Percentiles rank a stretch among this genome's conserved stretches.
These are phyloP conservation scores for Erannis defoliaria DNA, from an alignment of 2,888 invertebrate genomes.

Conservation along the genomic window DNA sequence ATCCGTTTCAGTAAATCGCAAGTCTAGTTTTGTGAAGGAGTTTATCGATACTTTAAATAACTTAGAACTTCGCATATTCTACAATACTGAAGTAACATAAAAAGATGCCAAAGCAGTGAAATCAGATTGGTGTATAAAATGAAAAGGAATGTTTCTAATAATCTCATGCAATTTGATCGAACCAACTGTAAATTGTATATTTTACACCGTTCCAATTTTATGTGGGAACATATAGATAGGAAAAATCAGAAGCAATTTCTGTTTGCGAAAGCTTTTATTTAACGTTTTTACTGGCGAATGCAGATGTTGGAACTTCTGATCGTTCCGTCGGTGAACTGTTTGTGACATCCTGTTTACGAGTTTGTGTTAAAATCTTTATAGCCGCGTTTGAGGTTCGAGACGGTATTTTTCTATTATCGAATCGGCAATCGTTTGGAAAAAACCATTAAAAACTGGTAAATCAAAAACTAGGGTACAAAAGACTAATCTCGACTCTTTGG, in stretches of 20 bases:
- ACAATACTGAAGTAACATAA: conserved; percentile 3
- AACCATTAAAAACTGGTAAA: no score
- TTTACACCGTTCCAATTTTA: conserved; percentile 33
- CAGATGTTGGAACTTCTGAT: conserved; percentile 37
- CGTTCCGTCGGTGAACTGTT: conserved; percentile 16
- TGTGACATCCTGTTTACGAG: conserved; percentile 10
- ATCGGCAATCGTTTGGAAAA: no score
- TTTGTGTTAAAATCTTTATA: conserved; percentile 7
- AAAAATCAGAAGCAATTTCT: conserved; percentile 46
- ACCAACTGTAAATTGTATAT: conserved; percentile 22
- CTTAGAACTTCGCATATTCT: conserved; percentile 1
- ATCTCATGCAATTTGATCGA: conserved; percentile 10
- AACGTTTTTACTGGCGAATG: conserved; percentile 37
- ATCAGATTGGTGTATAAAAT: conserved; percentile 7
- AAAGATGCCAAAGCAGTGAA: conserved; percentile 11
- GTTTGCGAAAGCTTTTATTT: conserved; percentile 42
- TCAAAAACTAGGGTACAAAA: no score
- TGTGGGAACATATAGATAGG: conserved; percentile 32
- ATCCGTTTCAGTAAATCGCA: conserved; percentile 9
- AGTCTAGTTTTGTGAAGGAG: conserved; percentile 1
- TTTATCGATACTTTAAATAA: conserved; percentile 24
- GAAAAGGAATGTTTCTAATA: conserved; percentile 15
- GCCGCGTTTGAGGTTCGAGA: background rate
- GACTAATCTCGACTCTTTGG: no score
- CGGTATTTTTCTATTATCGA: background rate